Evolutionary conservation across 92 coral and sea anemone genomes (phyloP).

Genomic region (Pocillopora grandis): DNA sequence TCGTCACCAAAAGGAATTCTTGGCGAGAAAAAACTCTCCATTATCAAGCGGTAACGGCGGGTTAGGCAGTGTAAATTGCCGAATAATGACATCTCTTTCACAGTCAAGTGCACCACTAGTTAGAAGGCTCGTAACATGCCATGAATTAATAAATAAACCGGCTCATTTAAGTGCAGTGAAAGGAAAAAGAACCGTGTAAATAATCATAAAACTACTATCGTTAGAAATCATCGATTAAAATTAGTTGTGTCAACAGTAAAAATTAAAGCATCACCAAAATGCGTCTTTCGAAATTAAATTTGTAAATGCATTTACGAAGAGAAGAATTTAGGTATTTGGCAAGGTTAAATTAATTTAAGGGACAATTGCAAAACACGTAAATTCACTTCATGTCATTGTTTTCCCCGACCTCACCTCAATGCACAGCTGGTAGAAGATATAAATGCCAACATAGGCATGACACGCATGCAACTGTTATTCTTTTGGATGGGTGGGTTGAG

Average conservation of each 20-base stretch:
- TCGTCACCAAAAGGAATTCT: neutral
- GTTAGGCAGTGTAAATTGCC: neutral
- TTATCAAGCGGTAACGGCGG: neutral
- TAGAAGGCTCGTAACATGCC: neutral
- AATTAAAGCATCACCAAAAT: neutral
- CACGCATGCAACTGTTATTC: too few species aligned
- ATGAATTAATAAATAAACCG: slow-evolving; percentile 15
- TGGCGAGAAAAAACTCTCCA: neutral
- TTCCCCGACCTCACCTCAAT: too few species aligned
- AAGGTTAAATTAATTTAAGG: too few species aligned
- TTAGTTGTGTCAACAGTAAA: slow-evolving; percentile 16
- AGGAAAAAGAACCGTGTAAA: slow-evolving; percentile 9
- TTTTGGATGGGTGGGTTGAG: too few species aligned
- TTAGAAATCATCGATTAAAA: neutral
- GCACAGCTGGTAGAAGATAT: too few species aligned
- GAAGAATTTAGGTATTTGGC: too few species aligned
- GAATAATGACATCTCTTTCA: slow-evolving; percentile 7
- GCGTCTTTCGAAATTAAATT: slow-evolving; percentile 9
- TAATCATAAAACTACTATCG: neutral
- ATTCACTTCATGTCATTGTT: too few species aligned
- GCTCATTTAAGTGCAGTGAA: neutral
- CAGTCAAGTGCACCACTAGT: neutral
- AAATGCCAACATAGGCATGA: too few species aligned
- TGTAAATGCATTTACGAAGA: too few species aligned
- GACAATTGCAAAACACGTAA: too few species aligned